Base-by-base conservation (phyloP, 2,888 invertebrate genomes). In the Aplocera efformata region DNA sequence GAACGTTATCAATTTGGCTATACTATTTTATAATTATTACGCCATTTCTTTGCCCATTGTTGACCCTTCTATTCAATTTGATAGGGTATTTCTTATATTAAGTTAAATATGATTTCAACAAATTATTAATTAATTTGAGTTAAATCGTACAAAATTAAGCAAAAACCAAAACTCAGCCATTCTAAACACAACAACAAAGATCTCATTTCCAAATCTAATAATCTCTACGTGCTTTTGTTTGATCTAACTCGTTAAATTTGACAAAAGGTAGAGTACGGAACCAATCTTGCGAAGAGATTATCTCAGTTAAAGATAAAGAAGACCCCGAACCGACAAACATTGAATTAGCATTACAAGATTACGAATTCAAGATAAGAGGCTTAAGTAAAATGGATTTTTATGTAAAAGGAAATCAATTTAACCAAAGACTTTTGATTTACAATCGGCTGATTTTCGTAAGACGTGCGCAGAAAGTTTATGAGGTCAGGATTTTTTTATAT, bases 301-400 rank as follows among this genome's bases (percentile, higher is more conserved):
- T 69, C 71, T 60, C 49, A 53, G 59, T 60, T 61, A 48, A 50
- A 72, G 72, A 74, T 76, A 72, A 72, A 68, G 61, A 53, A 60
- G 57, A 67, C 61, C 62, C 61, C 56, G 44, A 61, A 53, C 69
- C 63, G 65, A 63, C 67, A 69, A 65, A 71, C 75, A 78, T 76
- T 70, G 62, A 76, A 79, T 79, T 77, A 76, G 67, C 74, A 71
- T 77, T 73, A 79, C 69, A 65, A 70, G 73, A 73, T 76, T 69
- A 72, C 59, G 60, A 56, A 60, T 63, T 56, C 41, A 45, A 46
- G 50, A 47, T 62, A 54, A 62, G 56, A 48, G 56, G 58, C 46
- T 60, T 61, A 57, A 57, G 58, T 51, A 55, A 62, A 58, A 61
- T 48, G 49, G 53, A 56, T 55, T 62, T 62, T 29, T 48, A 28